Evolutionary conservation across 2,797 vertebrate genomes (phyloP).

Genomic region (Coreius guichenoti): DNA sequence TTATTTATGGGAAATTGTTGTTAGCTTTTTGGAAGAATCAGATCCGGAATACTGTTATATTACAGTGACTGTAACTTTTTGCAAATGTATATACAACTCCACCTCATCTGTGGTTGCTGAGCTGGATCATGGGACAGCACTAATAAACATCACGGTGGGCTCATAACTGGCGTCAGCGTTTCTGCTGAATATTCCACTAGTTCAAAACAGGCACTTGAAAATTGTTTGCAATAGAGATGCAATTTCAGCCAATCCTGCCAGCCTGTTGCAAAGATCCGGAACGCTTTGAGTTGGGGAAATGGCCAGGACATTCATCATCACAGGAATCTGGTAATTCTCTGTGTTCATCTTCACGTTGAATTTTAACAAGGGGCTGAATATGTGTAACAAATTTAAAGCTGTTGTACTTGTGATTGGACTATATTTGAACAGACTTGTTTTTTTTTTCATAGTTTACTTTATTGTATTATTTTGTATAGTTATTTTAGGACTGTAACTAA

Average conservation of each 20-base stretch:
- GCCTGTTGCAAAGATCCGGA: not conserved
- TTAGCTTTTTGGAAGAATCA: not conserved
- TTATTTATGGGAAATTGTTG: not conserved
- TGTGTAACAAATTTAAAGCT: not conserved
- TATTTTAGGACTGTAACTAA: not conserved
- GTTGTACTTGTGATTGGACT: not conserved
- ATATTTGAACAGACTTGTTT: not conserved
- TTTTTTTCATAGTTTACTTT: not conserved
- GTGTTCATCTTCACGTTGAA: no score
- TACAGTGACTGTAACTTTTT: not conserved
- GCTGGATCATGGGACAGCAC: not conserved
- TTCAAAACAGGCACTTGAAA: not conserved
- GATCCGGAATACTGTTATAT: not conserved
- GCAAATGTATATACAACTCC: constrained; percentile 12
- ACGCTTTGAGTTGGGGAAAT: not conserved
- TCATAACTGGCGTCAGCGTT: not conserved
- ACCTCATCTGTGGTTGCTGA: constrained; percentile 3
- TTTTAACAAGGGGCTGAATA: not conserved
- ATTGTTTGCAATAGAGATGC: not conserved
- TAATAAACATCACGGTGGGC: not conserved
- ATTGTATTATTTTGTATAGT: not conserved
- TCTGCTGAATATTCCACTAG: not conserved
- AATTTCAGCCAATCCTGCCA: not conserved
- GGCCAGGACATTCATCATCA: not conserved
- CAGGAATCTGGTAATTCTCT: constrained; percentile 21